Conservation (phyloP, 2,888 invertebrate species). For the Venusia cambrica region DNA sequence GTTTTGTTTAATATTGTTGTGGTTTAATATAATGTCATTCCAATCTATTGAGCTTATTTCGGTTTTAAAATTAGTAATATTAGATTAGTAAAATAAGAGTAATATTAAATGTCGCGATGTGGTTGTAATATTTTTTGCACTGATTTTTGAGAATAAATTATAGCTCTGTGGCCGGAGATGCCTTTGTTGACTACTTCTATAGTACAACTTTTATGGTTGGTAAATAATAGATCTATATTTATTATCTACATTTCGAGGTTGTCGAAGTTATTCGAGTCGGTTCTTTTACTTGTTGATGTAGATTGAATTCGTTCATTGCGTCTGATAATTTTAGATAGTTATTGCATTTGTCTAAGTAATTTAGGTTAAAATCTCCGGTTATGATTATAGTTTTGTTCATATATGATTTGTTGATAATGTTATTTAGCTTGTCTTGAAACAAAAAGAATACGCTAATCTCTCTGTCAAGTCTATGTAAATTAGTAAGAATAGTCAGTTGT, state of each 20-base stretch:
- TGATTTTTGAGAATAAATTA: neutral
- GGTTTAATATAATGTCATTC: too few species aligned
- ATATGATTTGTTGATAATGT: neutral
- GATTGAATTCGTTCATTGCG: neutral
- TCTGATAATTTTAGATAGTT: neutral
- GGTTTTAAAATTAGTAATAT: too few species aligned
- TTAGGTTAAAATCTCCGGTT: neutral
- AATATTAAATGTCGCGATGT: too few species aligned
- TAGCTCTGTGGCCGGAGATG: neutral
- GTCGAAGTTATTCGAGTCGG: neutral
- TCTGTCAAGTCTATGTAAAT: conserved; percentile 10
- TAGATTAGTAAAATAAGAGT: too few species aligned
- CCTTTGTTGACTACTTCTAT: neutral
- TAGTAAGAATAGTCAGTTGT: conserved; percentile 7
- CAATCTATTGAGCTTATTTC: too few species aligned
- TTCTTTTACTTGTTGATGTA: neutral
- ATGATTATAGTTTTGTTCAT: neutral
- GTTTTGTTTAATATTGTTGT: too few species aligned
- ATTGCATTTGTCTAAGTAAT: neutral
- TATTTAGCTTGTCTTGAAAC: conserved; percentile 6
- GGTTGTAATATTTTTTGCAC: neutral
- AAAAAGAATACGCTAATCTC: conserved; percentile 3
- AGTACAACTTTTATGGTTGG: neutral
- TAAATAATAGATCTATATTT: neutral
- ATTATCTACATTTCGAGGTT: neutral